Percentiles rank a stretch among this genome's conserved stretches.
phyloP scores from a whole-genome alignment of 2,113 vertebrate genomes.

The Speoplatyrhinus poulsoni region DNA sequence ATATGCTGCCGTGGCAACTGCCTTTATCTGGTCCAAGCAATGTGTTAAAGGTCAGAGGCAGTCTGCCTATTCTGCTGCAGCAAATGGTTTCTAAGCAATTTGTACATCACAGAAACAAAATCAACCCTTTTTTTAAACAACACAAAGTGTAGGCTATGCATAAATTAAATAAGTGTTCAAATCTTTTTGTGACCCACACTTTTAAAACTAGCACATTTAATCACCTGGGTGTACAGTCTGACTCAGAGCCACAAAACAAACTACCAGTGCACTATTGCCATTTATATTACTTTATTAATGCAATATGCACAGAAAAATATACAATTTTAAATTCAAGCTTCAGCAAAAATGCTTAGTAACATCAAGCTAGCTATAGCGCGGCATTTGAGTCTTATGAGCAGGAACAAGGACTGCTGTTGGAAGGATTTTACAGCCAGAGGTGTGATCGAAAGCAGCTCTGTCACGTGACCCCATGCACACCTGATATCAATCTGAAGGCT shows the following conservation, averaged over 20 bases:
- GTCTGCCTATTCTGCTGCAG: no score
- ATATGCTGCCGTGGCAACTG: no score
- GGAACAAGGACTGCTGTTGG: constrained; percentile 14
- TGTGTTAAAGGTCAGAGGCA: no score
- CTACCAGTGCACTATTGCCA: not conserved
- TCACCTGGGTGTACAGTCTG: not conserved
- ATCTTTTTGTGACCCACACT: no score
- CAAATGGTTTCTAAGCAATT: no score
- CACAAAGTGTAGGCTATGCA: no score
- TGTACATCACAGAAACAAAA: no score
- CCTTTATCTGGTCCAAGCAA: no score
- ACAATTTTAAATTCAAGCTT: constrained; percentile 68
- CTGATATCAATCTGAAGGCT: no score
- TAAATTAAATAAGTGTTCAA: no score
- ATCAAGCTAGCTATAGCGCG: constrained; percentile 48
- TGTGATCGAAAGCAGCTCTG: constrained; percentile 32
- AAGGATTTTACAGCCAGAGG: constrained; percentile 43
- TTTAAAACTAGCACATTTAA: no score
- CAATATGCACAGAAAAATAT: constrained; percentile 51
- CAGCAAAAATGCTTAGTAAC: constrained; percentile 55
- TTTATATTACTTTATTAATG: constrained; percentile 1
- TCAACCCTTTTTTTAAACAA: no score
- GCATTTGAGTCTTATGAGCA: constrained; percentile 23
- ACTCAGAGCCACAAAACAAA: not conserved
- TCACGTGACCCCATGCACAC: not conserved